phyloP scores from a whole-genome alignment of 2,797 vertebrate genomes.

The Buphagus erythrorhynchus region DNA sequence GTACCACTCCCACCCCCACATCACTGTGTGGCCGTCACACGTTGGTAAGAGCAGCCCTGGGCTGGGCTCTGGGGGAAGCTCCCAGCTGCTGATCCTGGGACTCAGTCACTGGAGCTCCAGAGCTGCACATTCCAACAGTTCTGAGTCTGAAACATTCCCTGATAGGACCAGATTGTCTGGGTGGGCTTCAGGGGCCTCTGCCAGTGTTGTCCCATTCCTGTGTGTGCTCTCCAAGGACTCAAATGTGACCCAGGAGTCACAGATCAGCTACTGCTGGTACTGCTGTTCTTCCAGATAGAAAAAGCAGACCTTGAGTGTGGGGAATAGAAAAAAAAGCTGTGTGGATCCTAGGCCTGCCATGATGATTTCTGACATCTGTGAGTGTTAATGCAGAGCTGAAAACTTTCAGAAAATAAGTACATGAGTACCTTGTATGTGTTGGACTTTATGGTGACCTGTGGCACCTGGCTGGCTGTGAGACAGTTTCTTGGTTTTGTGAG shows the following conservation, averaged over 20 bases:
- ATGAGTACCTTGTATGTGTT: fast-evolving
- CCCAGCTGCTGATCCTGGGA: fast-evolving
- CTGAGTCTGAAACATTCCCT: fast-evolving
- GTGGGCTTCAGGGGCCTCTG: background rate
- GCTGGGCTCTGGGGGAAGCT: background rate
- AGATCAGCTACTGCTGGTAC: background rate
- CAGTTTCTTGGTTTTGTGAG: background rate
- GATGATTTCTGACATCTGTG: background rate
- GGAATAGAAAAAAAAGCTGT: background rate
- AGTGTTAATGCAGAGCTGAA: background rate
- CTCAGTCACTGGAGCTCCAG: background rate
- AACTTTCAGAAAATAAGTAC: background rate
- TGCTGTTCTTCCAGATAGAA: background rate
- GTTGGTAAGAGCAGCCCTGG: conserved; percentile 81
- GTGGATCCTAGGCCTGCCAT: background rate
- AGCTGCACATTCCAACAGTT: background rate
- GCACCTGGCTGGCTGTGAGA: background rate
- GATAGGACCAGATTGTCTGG: background rate
- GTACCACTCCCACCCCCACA: conserved; percentile 98
- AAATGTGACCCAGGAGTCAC: fast-evolving
- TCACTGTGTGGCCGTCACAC: conserved; percentile 97
- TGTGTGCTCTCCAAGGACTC: background rate
- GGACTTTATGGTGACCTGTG: background rate
- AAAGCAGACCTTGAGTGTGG: background rate
- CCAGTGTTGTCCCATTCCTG: background rate